Conservation (phyloP, 2,888 invertebrate species). For the Drosophila maculinotata region DNA sequence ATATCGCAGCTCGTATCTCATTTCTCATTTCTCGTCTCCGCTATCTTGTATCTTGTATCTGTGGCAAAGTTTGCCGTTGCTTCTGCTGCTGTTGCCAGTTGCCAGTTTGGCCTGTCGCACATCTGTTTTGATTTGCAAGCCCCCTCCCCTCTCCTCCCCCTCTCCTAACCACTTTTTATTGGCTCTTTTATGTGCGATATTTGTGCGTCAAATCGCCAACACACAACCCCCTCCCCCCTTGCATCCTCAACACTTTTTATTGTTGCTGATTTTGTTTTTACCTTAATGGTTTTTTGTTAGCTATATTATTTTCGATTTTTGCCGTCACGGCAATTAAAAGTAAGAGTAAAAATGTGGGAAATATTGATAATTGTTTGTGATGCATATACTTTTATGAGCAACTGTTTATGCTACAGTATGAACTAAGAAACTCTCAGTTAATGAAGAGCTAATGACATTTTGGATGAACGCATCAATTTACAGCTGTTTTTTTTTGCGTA, state of each 20-base stretch:
- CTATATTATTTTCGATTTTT: slow-evolving; percentile 33
- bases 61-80: slow-evolving; percentile 27
- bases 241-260: slow-evolving; percentile 23
- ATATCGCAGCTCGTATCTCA: slow-evolving; percentile 42
- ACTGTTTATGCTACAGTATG: slow-evolving; percentile 26
- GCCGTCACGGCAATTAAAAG: slow-evolving; percentile 31
- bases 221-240: slow-evolving; percentile 1
- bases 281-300: slow-evolving; percentile 41
- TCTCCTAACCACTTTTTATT: slow-evolving; percentile 63
- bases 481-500: slow-evolving; percentile 1
- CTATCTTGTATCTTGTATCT: slow-evolving; percentile 25
- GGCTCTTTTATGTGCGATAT: slow-evolving; percentile 57
- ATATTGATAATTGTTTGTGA: slow-evolving; percentile 36
- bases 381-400: slow-evolving; percentile 26
- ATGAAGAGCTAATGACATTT: neutral
- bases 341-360: slow-evolving; percentile 32
- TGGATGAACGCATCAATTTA: neutral
- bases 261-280: slow-evolving; percentile 36
- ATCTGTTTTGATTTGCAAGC: slow-evolving; percentile 71
- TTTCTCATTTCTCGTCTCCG: slow-evolving; percentile 38
- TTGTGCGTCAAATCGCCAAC: slow-evolving; percentile 75
- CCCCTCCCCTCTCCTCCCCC: neutral
- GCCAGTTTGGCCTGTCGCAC: slow-evolving; percentile 59
- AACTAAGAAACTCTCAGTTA: neutral
- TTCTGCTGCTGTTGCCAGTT: slow-evolving; percentile 24